Base-by-base conservation (phyloP, 2,113 vertebrate genomes). In the Bombycilla garrulus region DNA sequence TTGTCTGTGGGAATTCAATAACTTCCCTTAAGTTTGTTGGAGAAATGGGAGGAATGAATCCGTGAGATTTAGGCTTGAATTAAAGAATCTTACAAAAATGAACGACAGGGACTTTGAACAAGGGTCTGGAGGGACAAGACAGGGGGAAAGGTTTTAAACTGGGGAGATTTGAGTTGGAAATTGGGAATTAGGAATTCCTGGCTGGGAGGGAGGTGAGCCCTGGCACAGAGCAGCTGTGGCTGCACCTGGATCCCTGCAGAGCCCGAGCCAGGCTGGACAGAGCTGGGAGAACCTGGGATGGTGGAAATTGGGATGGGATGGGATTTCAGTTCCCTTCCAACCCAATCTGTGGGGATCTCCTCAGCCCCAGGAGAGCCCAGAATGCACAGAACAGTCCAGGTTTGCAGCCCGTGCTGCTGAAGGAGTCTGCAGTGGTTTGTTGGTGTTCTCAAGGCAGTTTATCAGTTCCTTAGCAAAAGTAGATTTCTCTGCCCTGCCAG, bases 281-380 rank as follows among this genome's bases (percentile, higher is more conserved):
- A 14, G 4, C 0, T 72, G 50, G 77, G 77, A 44, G 15, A 23
- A 0, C 33, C 69, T 67, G 86, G 78, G 40, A 42, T 42, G 40
- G 40, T 42, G 40, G 11, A n/a, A n/a, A n/a, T n/a, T 23, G 54
- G 33, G 0, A 9, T 1, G 0, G 6, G 51, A 4, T 60, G 60
- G 11, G 2, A 11, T 82, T 69, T 31, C 40, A 12, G 2, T 6
- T 61, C 24, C 22, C 17, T n/a, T 35, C 54, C n/a, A 47, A 7
- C 38, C 61, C 38, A 67, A 3, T 3, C 21, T n/a, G 35, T 13
- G n/a, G n/a, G n/a, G n/a, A n/a, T n/a, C n/a, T n/a, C n/a, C n/a
- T n/a, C n/a, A n/a, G n/a, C n/a, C n/a, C n/a, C n/a, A n/a, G n/a
- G n/a, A n/a, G n/a, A n/a, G n/a, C n/a, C n/a, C n/a, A n/a, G n/a